phyloP scores from a whole-genome alignment of 1,140 invertebrate genomes.

The Ganaspis sp. region DNA sequence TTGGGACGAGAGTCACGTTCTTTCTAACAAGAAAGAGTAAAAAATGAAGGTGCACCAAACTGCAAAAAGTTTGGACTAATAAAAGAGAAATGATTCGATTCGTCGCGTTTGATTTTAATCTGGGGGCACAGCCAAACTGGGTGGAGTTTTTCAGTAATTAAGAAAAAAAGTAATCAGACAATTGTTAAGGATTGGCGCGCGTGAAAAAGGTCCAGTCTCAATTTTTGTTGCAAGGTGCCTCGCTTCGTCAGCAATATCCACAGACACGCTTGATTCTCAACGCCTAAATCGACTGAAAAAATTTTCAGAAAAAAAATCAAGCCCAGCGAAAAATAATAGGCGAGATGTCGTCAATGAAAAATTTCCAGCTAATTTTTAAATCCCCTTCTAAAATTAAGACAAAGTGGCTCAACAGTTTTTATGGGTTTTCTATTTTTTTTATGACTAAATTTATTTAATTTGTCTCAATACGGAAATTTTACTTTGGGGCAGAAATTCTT shows the following conservation, averaged over 20 bases:
- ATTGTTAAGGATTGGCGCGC: conserved; percentile 5
- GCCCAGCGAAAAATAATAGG: not conserved
- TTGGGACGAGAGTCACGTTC: not conserved
- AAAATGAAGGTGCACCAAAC: not conserved
- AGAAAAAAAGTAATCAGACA: not conserved
- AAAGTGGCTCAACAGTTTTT: no score
- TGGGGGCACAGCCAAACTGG: not conserved
- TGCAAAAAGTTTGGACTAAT: not conserved
- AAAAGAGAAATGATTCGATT: not conserved
- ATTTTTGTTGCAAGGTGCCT: conserved; percentile 4
- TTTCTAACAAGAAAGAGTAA: not conserved
- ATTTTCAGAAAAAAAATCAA: not conserved
- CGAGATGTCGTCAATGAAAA: not conserved
- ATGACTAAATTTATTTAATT: no score
- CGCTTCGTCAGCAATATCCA: conserved; percentile 4
- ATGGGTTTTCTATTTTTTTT: no score
- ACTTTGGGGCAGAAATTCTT: no score
- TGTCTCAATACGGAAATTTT: no score
- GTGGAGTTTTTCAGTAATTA: not conserved
- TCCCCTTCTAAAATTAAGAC: no score
- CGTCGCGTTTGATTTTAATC: not conserved
- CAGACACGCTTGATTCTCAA: conserved; percentile 3
- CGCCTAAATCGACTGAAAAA: not conserved
- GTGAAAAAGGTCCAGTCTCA: not conserved
- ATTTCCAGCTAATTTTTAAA: not conserved